Evolutionary conservation across 2,797 vertebrate species (phyloP), one percentile per base, ranked within the genome.

Genomic region (Catamblyrhynchus diadema): DNA sequence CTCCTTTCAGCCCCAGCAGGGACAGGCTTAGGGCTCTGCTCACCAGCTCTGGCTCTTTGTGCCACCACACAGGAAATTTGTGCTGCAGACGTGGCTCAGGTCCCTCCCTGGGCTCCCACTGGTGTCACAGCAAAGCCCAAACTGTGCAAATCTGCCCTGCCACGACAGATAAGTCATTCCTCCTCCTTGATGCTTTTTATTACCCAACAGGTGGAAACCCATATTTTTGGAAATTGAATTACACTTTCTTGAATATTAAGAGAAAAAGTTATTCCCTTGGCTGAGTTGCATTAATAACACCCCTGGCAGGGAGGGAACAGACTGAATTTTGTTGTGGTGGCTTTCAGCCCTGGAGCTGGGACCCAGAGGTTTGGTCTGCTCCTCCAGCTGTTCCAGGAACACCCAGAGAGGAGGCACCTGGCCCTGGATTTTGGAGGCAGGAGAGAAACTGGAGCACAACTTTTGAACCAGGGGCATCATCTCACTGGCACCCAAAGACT

Each of bases 11-110:
- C 12, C 33, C 41, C 69, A 53, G 56, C 62, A 37, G 1, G 0
- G 75, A n/a, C 7, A 20, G 37, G 44, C 5, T 81, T 24, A 16
- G 33, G 44, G 7, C 8, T 0, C 15, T 35, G 37, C 44, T 82
- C 7, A 0, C 6, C 54, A 21, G 10, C 83, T 48, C 59, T 4
- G 1, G 22, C 24, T 35, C n/a, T 66, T 48, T 0, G 0, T 30
- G 48, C 35, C 44, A 47, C 15, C 70, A 18, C 32, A 67, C 14
- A 2, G 0, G 8, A 17, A 50, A 60, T 17, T 1, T 10, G 22
- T 70, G 5, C 42, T 9, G 11, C 2, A 21, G n/a, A 4, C 0
- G 0, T 10, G 45, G 35, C 57, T 37, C 28, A 17, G 1, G 59
- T 28, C 23, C 53, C 51, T 9, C 9, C 33, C 28, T 3, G 1